These are phyloP conservation scores for Ammodytes marinus DNA, from an alignment of 2,113 vertebrate genomes.

Conservation along the genomic window DNA sequence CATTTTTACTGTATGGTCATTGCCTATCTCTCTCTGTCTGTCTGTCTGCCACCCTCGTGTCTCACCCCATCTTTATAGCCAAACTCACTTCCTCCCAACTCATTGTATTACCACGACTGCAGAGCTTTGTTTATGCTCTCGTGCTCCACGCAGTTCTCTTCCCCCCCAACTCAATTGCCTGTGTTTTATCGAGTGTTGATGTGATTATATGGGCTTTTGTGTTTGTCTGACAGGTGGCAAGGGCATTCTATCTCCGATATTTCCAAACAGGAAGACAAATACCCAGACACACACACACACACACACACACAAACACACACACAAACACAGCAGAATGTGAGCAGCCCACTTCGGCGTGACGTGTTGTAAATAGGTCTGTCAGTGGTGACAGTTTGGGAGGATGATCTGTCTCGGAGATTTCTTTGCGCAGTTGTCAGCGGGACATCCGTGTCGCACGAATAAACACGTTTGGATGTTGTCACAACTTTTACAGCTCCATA, in stretches of 20 bases:
- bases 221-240: slow-evolving; percentile 78
- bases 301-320: slow-evolving; percentile 4
- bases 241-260: slow-evolving; percentile 71
- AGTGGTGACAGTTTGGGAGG: slow-evolving; percentile 75
- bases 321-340: slow-evolving; percentile 15
- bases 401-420: slow-evolving; percentile 73
- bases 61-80: slow-evolving; percentile 39
- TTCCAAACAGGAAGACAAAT: slow-evolving; percentile 43
- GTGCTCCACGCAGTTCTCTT: slow-evolving; percentile 32
- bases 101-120: slow-evolving; percentile 54
- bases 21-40: slow-evolving; percentile 14
- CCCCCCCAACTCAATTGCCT: slow-evolving; percentile 21
- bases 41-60: slow-evolving; percentile 24
- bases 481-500: slow-evolving; percentile 76
- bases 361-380: slow-evolving; percentile 84
- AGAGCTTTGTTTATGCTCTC: slow-evolving; percentile 47
- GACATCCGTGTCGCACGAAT: slow-evolving; percentile 71
- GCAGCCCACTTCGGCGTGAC: slow-evolving; percentile 70
- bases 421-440: slow-evolving; percentile 72
- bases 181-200: slow-evolving; percentile 69
- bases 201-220: slow-evolving; percentile 74
- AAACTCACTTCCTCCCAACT: slow-evolving; percentile 48
- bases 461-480: slow-evolving; percentile 82
- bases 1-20: slow-evolving; percentile 37
- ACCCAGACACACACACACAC: slow-evolving; percentile 12